Conservation (phyloP, 2,113 vertebrate species). For the Etia nguti region DNA sequence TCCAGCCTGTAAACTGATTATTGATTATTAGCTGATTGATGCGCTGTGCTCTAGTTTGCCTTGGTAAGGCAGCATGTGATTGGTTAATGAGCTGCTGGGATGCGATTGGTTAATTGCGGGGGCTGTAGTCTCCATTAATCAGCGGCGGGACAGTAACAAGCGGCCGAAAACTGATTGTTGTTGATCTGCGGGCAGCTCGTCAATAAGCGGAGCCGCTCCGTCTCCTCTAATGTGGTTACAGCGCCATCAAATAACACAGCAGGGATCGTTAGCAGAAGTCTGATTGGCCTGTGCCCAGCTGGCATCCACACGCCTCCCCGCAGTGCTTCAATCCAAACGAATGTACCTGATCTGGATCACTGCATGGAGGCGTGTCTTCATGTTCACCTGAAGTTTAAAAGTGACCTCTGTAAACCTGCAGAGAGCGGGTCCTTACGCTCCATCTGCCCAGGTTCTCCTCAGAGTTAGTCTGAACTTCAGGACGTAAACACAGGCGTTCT, state of each 20-base stretch:
- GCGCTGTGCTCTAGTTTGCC: not conserved
- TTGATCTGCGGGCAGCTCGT: conserved; percentile 45
- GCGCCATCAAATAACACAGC: conserved; percentile 35
- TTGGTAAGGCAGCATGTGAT: conserved; percentile 12
- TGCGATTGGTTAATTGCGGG: conserved; percentile 44
- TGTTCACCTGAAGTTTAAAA: not conserved
- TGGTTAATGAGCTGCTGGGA: conserved; percentile 30
- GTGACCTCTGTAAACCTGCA: not conserved
- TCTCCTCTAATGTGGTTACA: conserved; percentile 36
- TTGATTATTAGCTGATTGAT: not conserved
- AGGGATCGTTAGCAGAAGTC: conserved; percentile 18
- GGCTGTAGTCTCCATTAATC: conserved; percentile 51
- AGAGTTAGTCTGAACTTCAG: not conserved
- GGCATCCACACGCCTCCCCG: not conserved
- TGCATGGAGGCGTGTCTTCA: not conserved
- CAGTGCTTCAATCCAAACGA: not conserved
- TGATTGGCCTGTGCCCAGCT: conserved; percentile 23
- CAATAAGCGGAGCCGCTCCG: conserved; percentile 31
- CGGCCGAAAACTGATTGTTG: conserved; percentile 47
- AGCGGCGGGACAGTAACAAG: not conserved
- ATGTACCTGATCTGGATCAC: not conserved
- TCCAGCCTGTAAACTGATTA: not conserved
- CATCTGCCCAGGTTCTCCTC: not conserved
- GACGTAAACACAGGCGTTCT: not conserved
- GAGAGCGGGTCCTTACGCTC: not conserved